phyloP scores from a whole-genome alignment of 2,888 invertebrate species.

The Nephrotoma appendiculata region DNA sequence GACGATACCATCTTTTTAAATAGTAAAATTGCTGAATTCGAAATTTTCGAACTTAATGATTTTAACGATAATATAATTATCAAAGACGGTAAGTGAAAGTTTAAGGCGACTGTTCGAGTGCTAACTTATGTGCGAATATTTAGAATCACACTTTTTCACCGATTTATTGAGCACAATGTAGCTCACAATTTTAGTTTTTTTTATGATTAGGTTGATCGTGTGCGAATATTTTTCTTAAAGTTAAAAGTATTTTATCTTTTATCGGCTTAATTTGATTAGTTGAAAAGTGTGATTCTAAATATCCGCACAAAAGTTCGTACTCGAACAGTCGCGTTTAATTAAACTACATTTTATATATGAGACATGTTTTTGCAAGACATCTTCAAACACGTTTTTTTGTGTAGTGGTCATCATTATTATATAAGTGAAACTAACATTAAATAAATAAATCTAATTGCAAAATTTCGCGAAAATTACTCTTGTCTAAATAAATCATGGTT shows the following conservation, averaged over 20 bases:
- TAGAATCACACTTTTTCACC: no score
- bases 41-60: not conserved
- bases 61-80: not conserved
- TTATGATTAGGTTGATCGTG: no score
- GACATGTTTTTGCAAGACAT: not conserved
- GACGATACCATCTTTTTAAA: not conserved
- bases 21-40: not conserved
- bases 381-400: not conserved
- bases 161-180: no score
- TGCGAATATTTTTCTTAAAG: no score
- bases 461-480: not conserved
- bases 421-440: not conserved
- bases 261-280: no score
- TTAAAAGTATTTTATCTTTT: no score
- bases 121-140: no score
- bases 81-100: constrained; percentile 1
- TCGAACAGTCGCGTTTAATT: no score
- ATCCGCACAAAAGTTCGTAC: no score
- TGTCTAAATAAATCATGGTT: not conserved
- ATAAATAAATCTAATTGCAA: not conserved
- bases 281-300: no score
- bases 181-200: no score
- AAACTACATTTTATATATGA: not conserved
- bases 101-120: no score
- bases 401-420: not conserved